These are phyloP conservation scores for Corythornis vintsioides DNA, from an alignment of 2,113 vertebrate species.

Conservation along the genomic window DNA sequence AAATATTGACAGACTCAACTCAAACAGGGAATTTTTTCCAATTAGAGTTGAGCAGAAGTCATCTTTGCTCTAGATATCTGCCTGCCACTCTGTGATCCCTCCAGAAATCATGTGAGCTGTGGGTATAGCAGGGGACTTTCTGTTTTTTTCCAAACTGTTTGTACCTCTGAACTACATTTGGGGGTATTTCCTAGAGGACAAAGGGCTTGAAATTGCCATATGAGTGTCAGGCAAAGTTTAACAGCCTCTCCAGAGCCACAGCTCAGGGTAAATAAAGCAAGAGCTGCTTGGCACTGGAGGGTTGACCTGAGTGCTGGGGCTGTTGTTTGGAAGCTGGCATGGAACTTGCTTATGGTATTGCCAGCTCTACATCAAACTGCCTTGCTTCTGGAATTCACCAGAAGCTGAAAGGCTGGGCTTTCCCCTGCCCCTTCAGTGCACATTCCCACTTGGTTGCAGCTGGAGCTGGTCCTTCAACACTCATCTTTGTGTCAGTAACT, in stretches of 20 bases:
- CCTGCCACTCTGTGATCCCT: neutral
- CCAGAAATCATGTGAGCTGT: conserved; percentile 13
- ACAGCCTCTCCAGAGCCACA: neutral
- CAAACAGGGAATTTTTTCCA: neutral
- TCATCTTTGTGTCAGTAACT: neutral
- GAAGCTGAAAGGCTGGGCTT: neutral
- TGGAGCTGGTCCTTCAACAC: neutral
- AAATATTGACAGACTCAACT: conserved; percentile 27
- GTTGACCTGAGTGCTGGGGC: neutral
- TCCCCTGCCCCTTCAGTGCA: accelerated
- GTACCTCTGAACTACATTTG: conserved; percentile 56
- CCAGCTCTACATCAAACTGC: neutral
- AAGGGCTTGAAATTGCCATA: conserved; percentile 30
- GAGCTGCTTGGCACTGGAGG: neutral
- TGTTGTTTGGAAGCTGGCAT: neutral
- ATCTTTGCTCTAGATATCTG: conserved; percentile 47
- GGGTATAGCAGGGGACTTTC: neutral
- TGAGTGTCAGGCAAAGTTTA: conserved; percentile 17
- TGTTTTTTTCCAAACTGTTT: neutral
- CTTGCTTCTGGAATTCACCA: neutral
- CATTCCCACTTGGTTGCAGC: neutral
- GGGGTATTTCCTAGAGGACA: conserved; percentile 44
- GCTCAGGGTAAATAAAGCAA: neutral
- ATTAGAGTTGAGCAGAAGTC: neutral
- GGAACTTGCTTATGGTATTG: neutral